Evolutionary conservation across 92 coral and sea anemone species (phyloP).

Genomic region (Palythoa grandiflora): DNA sequence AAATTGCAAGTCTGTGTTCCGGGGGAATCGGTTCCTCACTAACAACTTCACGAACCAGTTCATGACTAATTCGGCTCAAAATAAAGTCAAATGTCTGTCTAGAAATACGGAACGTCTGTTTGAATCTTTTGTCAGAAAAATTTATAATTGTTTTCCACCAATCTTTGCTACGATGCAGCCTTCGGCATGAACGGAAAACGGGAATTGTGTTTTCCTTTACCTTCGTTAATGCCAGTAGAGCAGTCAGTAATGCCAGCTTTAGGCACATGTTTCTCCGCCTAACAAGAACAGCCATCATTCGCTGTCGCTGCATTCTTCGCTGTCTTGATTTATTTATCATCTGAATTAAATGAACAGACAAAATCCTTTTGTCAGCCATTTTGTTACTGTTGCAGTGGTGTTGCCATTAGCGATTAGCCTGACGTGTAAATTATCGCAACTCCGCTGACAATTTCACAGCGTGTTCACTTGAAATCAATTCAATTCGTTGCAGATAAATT

Average conservation of each 20-base stretch:
- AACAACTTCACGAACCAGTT: background rate
- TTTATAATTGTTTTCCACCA: background rate
- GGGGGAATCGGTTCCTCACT: no score
- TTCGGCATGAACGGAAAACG: no score
- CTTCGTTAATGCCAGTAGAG: conserved; percentile 1
- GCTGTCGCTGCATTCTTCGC: background rate
- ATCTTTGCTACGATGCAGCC: background rate
- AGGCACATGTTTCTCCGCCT: background rate
- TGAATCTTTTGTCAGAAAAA: background rate
- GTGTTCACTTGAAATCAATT: no score
- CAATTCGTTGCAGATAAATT: no score
- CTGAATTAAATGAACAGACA: no score
- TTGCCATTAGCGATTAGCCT: no score
- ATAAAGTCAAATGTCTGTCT: background rate
- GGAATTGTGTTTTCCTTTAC: background rate
- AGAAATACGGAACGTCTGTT: background rate
- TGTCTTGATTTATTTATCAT: background rate
- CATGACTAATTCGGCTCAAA: background rate
- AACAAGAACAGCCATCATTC: background rate
- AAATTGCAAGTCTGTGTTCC: no score
- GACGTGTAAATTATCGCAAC: no score
- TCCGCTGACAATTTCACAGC: no score
- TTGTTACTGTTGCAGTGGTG: no score
- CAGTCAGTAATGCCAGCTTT: conserved; percentile 3
- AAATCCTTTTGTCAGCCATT: no score